phyloP scores from a whole-genome alignment of 30 jellyfish, hydroid and myxozoan genomes.

The Pelagia noctiluca region DNA sequence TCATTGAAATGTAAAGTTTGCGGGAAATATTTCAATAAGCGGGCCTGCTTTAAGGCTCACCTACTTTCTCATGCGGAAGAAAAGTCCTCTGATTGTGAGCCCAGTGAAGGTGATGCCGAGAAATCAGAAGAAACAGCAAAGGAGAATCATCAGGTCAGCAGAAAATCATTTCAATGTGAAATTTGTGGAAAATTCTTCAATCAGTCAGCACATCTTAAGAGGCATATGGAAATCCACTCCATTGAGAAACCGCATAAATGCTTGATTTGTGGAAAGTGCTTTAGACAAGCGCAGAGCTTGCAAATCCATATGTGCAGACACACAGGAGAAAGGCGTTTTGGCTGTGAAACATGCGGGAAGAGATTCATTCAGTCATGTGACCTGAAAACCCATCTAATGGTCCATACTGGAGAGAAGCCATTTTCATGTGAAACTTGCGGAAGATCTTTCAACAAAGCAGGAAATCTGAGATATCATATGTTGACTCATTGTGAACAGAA shows the following conservation, averaged over 20 bases:
- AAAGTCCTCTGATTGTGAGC: too few species aligned
- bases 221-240: neutral
- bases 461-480: neutral
- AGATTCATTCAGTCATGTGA: neutral
- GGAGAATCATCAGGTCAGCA: neutral
- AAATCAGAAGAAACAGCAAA: too few species aligned
- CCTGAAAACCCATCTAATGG: neutral
- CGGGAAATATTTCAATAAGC: too few species aligned
- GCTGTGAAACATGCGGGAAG: neutral
- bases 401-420: neutral
- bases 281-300: neutral
- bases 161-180: neutral
- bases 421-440: neutral
- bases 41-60: too few species aligned
- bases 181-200: neutral
- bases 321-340: neutral
- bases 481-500: neutral
- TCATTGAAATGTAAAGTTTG: too few species aligned
- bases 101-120: too few species aligned
- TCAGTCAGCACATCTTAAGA: neutral
- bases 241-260: neutral
- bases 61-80: too few species aligned
- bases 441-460: neutral
- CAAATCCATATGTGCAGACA: neutral
- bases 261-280: neutral